Percentiles rank a stretch among this genome's conserved stretches.
Conservation (phyloP, 2,797 vertebrate genomes). For the Propithecus perrieri region DNA sequence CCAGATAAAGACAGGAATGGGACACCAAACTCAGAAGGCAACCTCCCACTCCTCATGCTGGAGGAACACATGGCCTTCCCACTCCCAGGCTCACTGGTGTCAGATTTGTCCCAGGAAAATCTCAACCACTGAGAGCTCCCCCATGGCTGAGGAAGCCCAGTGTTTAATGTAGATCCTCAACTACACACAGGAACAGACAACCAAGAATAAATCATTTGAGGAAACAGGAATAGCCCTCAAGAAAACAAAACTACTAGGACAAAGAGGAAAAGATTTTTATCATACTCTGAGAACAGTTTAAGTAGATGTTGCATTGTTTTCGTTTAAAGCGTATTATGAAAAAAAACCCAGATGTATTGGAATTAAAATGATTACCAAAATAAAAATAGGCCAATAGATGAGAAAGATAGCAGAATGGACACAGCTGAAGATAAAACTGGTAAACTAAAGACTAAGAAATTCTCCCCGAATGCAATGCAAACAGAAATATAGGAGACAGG, state of each 20-base stretch:
- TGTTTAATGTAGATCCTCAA: neutral
- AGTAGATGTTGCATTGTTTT: neutral
- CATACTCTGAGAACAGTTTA: neutral
- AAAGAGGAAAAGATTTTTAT: neutral
- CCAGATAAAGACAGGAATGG: neutral
- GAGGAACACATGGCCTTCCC: no score
- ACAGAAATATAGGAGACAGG: neutral
- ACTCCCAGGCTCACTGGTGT: neutral
- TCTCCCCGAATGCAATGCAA: neutral
- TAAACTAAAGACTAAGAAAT: neutral
- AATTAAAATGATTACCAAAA: neutral
- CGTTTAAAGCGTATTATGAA: neutral
- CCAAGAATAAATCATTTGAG: neutral
- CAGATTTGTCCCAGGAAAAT: neutral
- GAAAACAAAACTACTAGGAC: neutral
- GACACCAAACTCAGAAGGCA: neutral
- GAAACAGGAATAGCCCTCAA: neutral
- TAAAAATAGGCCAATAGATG: neutral
- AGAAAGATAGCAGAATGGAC: neutral
- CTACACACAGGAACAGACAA: neutral
- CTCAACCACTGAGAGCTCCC: no score
- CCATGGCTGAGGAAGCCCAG: neutral
- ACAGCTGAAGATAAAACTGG: neutral
- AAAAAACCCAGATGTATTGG: neutral
- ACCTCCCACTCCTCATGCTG: neutral